phyloP scores from a whole-genome alignment of 2,797 vertebrate species.

The Luscinia megarhynchos region DNA sequence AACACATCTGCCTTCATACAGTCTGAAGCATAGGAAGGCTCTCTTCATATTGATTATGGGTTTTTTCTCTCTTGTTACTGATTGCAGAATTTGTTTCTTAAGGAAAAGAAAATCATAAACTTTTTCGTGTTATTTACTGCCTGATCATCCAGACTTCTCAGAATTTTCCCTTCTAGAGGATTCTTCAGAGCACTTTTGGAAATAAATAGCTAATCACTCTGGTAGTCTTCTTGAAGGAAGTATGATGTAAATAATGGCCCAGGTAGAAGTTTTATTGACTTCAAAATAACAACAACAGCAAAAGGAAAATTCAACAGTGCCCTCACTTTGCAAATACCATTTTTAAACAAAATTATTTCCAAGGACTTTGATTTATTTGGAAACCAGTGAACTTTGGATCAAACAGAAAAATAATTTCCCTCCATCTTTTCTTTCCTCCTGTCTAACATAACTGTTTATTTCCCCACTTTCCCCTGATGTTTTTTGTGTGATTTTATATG shows the following conservation, averaged over 20 bases:
- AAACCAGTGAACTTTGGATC: background rate
- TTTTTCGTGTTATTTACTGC: background rate
- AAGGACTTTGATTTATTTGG: background rate
- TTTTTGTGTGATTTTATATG: background rate
- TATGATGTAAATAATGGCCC: background rate
- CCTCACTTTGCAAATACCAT: background rate
- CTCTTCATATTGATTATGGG: slow-evolving; percentile 60
- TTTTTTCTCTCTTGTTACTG: slow-evolving; percentile 52
- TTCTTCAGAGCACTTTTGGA: slow-evolving; percentile 47
- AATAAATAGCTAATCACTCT: background rate
- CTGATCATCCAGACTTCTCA: slow-evolving; percentile 18
- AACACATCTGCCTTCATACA: slow-evolving; percentile 50
- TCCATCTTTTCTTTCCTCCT: background rate
- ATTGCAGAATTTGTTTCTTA: slow-evolving; percentile 61
- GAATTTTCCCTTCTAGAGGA: slow-evolving; percentile 30
- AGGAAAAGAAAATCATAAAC: background rate
- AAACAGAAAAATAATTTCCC: background rate
- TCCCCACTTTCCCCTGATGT: background rate
- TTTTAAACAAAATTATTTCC: background rate
- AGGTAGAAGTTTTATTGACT: background rate
- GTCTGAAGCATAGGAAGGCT: slow-evolving; percentile 32
- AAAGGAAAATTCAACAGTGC: background rate
- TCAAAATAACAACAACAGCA: background rate
- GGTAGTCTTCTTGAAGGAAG: background rate
- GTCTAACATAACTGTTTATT: background rate